Conservation (phyloP, 2,113 vertebrate genomes). For the Xerus inauris region DNA sequence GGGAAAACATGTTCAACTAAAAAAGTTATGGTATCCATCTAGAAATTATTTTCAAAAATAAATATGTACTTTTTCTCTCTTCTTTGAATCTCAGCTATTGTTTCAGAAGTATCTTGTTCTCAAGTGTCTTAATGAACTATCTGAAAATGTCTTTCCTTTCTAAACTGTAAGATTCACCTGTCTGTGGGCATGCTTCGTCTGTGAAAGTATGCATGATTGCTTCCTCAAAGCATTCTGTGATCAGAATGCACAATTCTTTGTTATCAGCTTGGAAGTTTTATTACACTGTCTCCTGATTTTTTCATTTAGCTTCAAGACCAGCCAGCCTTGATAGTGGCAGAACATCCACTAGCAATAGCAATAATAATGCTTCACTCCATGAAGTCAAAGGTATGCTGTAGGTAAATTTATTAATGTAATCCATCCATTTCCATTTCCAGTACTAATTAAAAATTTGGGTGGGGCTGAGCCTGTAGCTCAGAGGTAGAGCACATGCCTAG, state of each 20-base stretch:
- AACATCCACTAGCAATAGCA: constrained; percentile 97
- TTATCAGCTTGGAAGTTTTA: constrained; percentile 77
- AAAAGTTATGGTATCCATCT: constrained; percentile 60
- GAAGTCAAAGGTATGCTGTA: constrained; percentile 95
- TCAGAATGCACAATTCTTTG: constrained; percentile 83
- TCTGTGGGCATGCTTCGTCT: constrained; percentile 84
- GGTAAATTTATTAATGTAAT: constrained; percentile 75
- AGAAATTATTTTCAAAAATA: constrained; percentile 79
- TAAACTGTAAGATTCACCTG: constrained; percentile 76
- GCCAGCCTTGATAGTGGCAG: constrained; percentile 98
- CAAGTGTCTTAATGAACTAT: constrained; percentile 80
- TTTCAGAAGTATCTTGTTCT: constrained; percentile 79
- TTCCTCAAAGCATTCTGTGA: constrained; percentile 84
- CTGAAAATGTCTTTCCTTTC: constrained; percentile 83
- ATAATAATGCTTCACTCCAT: constrained; percentile 96
- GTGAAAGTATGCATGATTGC: constrained; percentile 84
- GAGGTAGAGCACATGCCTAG: not conserved
- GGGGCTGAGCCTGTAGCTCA: not conserved
- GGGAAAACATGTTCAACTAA: constrained; percentile 38
- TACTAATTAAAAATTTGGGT: not conserved
- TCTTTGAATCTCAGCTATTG: constrained; percentile 69
- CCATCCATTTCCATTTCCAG: constrained; percentile 72
- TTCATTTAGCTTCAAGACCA: constrained; percentile 94
- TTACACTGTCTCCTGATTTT: constrained; percentile 87
- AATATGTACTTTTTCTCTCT: constrained; percentile 71